phyloP scores from a whole-genome alignment of 1,140 invertebrate species.

The Penaeus chinensis region DNA sequence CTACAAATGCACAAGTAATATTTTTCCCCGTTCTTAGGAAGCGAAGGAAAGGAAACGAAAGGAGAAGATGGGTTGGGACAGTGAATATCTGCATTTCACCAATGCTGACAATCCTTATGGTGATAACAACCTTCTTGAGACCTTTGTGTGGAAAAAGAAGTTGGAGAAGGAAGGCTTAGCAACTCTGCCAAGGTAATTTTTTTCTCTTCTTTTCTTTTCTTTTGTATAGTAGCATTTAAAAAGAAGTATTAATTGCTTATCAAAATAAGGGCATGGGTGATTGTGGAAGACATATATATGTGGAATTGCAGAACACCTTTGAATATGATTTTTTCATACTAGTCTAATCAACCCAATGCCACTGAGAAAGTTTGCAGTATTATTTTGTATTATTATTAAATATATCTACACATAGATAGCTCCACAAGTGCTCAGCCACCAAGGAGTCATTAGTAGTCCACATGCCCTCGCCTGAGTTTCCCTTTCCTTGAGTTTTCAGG shows the following conservation, averaged over 20 bases:
- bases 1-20: not conserved
- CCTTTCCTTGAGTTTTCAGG: too few relatives aligned
- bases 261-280: too few relatives aligned
- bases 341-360: too few relatives aligned
- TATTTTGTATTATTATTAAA: not conserved
- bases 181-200: conserved; percentile 73
- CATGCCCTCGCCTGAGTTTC: too few relatives aligned
- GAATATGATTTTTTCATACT: too few relatives aligned
- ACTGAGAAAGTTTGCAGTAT: not conserved
- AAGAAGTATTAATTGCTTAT: too few relatives aligned
- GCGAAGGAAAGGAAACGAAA: conserved; percentile 84
- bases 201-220: too few relatives aligned
- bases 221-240: not conserved
- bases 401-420: not conserved
- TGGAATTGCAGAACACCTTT: too few relatives aligned
- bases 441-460: too few relatives aligned
- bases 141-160: conserved; percentile 98
- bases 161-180: conserved; percentile 92
- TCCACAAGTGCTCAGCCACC: too few relatives aligned
- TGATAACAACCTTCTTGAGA: conserved; percentile 90
- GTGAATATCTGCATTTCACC: conserved; percentile 95
- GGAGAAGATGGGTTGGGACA: conserved; percentile 95
- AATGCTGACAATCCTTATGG: conserved; percentile 99
- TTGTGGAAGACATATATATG: too few relatives aligned
- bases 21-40: conserved; percentile 75